A percentile compares a stretch with the other conserved stretches of the same genome.
These are phyloP conservation scores for Corapipo altera DNA, from an alignment of 2,113 vertebrate species.

Conservation along the genomic window DNA sequence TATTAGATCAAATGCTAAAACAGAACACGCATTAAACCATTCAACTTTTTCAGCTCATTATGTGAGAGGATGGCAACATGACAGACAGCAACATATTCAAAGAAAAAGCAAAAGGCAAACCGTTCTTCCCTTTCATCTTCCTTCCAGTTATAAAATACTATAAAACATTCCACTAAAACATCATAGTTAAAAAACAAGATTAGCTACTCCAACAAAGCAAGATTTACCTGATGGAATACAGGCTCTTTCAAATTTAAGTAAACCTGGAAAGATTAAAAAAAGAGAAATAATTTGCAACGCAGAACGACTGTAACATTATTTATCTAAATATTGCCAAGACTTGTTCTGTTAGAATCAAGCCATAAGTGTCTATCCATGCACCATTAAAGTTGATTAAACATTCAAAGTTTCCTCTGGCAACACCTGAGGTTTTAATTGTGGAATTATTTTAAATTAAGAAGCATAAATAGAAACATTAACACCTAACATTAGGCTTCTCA, in stretches of 20 bases:
- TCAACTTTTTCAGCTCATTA: neutral
- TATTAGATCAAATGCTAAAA: neutral
- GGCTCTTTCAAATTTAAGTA: conserved; percentile 96
- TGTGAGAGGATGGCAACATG: neutral
- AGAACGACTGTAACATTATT: neutral
- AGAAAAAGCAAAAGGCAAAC: neutral
- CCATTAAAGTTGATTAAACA: neutral
- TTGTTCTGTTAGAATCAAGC: neutral
- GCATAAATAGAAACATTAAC: neutral
- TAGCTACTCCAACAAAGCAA: neutral
- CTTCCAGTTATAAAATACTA: neutral
- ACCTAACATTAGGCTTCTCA: neutral
- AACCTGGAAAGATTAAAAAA: conserved; percentile 76
- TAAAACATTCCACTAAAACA: neutral
- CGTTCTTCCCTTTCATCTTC: neutral
- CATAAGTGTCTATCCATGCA: neutral
- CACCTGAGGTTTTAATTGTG: neutral
- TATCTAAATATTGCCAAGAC: neutral
- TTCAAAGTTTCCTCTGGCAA: neutral
- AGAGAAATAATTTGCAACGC: conserved; percentile 14
- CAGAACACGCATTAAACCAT: neutral
- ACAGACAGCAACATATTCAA: neutral
- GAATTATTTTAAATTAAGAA: neutral
- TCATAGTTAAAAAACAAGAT: neutral
- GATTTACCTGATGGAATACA: conserved; percentile 94